Base-by-base conservation (phyloP, 2,888 invertebrate genomes). In the Cacoxenus indagator region DNA sequence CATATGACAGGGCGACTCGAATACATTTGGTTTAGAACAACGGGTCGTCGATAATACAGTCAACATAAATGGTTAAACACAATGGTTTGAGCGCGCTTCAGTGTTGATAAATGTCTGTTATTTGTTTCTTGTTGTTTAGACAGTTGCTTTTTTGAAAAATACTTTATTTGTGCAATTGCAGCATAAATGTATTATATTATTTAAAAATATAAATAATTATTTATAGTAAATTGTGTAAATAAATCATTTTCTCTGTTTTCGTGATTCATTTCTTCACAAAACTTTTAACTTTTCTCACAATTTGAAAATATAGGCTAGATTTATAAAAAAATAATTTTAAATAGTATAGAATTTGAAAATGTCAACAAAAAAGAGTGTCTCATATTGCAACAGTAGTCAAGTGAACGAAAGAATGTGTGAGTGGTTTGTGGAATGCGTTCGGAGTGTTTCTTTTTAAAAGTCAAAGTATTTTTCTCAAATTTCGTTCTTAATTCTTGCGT, bases 111-210 rank as follows among this genome's bases (percentile, higher is more conserved):
- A 26, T 1, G 26, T 27, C 11, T 61, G 37, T 6, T n/a, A 11
- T 37, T 61, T 43, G 0, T 61, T 2, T 61, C 43, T 43, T 43
- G 61, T 1, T 19, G 8, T 55, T 26, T 6, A 24, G n/a, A 55
- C 29, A 8, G 51, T 54, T 24, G 19, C 9, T 27, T 72, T 78
- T 82, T 77, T 65, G 72, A 77, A 84, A 84, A 85, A 84, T 84
- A 81, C 82, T 86, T 85, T 85, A 81, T 84, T 81, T 86, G 85
- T 85, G 85, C 86, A 81, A 80, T 83, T 85, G 83, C 83, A 83
- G 82, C 85, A 81, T 76, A 75, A 61, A 72, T 72, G 55, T 80
- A 76, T 73, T 69, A 68, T 71, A 82, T 77, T 82, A 68, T 71
- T 79, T 76, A 79, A 51, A 81, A 78, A 77, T 83, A 81, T 81